Base-by-base conservation (phyloP, 2,113 vertebrate genomes). In the Gobio gobio region DNA sequence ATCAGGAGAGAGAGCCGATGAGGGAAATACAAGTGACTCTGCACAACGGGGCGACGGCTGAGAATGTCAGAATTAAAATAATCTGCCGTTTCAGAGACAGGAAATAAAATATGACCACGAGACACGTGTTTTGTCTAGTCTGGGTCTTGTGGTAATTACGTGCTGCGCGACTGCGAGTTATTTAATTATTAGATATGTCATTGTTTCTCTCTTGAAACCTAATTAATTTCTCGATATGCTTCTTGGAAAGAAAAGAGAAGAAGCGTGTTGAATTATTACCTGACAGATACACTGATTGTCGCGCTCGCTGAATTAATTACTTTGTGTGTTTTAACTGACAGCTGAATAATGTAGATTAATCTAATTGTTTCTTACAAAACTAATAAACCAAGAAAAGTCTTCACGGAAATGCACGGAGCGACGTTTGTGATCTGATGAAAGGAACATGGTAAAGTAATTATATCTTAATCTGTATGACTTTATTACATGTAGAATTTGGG, bases 31-130 rank as follows among this genome's bases (percentile, higher is more conserved):
- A 56, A 86, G 51, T 33, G 86, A 56, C 70, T 20, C 74, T 86
- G 61, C 66, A 78, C 83, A 86, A 83, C 64, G 82, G 4, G 36
- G 61, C 83, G 89, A 89, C 78, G 36, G 43, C 78, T 43, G 85
- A 84, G 91, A 93, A 93, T 88, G 88, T 89, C 87, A 87, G 83
- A 90, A 92, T 91, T 91, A 87, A 82, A 94, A 91, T 89, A 89
- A 87, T 61, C 85, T 49, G 43, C 86, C n/a, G 66, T 80, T 85
- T 36, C 33, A 43, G 64, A 86, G 84, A 89, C 26, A 66, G 72
- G 10, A 83, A 86, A 47, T 7, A 85, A 89, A 88, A 90, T 77
- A 86, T 79, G 72, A 85, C 61, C 83, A 51, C 12, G 5, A 77
- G 86, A 83, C 76, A 47, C 40, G 29, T 68, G 70, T 68, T 72